A percentile compares a stretch with the other conserved stretches of the same genome.
Evolutionary conservation across 2,888 invertebrate species (phyloP).

Genomic region (Andrena praecox): DNA sequence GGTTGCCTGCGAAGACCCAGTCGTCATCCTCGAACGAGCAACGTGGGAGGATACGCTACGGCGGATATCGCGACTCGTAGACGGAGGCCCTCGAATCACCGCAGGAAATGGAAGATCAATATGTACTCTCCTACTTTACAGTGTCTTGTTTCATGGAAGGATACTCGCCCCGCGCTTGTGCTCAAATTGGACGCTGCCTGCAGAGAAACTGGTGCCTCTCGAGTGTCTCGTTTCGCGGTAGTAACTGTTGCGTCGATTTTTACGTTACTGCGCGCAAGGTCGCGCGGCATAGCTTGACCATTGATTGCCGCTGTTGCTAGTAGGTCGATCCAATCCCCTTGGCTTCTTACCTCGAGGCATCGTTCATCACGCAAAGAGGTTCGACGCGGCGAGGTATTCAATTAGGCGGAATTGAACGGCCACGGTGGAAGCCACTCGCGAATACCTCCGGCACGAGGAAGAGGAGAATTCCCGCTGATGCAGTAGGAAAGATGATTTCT

Average conservation of each 20-base stretch:
- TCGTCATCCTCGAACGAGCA: constrained; percentile 67
- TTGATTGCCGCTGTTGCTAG: not conserved
- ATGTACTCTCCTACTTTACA: constrained; percentile 49
- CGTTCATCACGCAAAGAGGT: not conserved
- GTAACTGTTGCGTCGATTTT: constrained; percentile 8
- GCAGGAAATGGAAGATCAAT: constrained; percentile 65
- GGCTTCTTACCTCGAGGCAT: not conserved
- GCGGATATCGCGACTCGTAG: constrained; percentile 61
- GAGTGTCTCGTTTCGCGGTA: constrained; percentile 29
- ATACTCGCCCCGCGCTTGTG: not conserved
- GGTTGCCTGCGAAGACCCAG: constrained; percentile 21
- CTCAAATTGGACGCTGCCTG: constrained; percentile 32
- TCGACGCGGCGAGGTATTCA: not conserved
- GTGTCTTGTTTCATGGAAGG: constrained; percentile 45
- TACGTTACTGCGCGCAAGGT: not conserved
- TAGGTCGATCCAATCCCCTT: not conserved
- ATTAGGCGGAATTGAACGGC: constrained; percentile 15
- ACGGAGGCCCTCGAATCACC: constrained; percentile 37
- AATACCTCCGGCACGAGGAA: not conserved
- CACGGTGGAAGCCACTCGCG: not conserved
- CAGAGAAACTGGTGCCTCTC: constrained; percentile 28
- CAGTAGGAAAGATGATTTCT: constrained; percentile 51
- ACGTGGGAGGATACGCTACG: constrained; percentile 67
- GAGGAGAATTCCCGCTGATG: constrained; percentile 57
- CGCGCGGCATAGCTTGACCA: not conserved